These are phyloP conservation scores for Cantharis nigra DNA, from an alignment of 2,888 invertebrate species.

Conservation along the genomic window DNA sequence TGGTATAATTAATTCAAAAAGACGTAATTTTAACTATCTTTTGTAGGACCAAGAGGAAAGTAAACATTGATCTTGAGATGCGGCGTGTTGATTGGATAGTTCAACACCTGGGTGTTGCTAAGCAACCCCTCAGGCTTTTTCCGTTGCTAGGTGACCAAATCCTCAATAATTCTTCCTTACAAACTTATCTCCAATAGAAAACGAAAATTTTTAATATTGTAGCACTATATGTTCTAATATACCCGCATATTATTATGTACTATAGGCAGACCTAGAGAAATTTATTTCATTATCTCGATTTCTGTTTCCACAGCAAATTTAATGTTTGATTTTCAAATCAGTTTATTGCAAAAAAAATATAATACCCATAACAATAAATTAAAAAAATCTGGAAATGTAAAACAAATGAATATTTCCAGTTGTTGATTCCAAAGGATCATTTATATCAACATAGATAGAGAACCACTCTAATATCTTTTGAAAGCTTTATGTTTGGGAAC, in stretches of 20 bases:
- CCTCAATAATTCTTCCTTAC: constrained; percentile 22
- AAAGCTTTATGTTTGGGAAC: constrained; percentile 33
- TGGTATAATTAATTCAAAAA: background rate
- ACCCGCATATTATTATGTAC: background rate
- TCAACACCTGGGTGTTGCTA: constrained; percentile 56
- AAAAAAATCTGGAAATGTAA: constrained; percentile 11
- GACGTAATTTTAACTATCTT: constrained; percentile 12
- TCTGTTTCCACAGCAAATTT: background rate
- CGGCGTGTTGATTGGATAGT: constrained; percentile 56
- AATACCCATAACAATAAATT: background rate
- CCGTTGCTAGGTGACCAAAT: constrained; percentile 40
- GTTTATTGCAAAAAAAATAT: background rate
- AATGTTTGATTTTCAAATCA: background rate
- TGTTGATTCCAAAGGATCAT: constrained; percentile 26
- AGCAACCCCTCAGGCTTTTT: constrained; percentile 46
- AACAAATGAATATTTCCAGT: constrained; percentile 26
- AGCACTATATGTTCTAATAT: background rate
- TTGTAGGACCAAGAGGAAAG: constrained; percentile 44
- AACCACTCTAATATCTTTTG: constrained; percentile 32
- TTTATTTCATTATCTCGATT: background rate
- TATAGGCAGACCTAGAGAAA: background rate
- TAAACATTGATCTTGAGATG: constrained; percentile 57
- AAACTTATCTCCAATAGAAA: constrained; percentile 2
- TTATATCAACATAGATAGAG: constrained; percentile 31
- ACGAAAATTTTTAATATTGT: background rate